Conservation (phyloP, 2,888 invertebrate species). For the Biston stratarius region DNA sequence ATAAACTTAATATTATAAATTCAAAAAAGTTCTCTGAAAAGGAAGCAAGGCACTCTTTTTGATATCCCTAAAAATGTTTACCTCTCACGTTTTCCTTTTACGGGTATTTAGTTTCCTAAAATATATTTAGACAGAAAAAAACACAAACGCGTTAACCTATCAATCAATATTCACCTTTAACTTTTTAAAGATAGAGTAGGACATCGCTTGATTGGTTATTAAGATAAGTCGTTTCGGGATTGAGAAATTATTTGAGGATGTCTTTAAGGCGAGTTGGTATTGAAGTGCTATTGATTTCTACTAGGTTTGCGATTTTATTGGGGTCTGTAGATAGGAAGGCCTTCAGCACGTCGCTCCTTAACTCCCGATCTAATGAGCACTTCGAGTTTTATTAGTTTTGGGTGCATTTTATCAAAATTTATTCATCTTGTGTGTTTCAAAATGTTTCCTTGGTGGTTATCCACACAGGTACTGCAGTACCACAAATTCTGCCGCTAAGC, state of each 20-base stretch:
- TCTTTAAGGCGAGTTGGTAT: slow-evolving; percentile 18
- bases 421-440: neutral
- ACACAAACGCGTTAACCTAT: neutral
- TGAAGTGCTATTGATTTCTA: slow-evolving; percentile 44
- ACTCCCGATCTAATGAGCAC: slow-evolving; percentile 28
- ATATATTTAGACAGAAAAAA: slow-evolving; percentile 1
- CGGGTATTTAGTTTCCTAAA: slow-evolving; percentile 35
- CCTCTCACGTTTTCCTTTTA: slow-evolving; percentile 33
- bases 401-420: neutral
- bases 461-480: no score
- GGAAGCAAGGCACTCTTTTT: slow-evolving; percentile 3
- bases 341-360: slow-evolving; percentile 38
- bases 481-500: no score
- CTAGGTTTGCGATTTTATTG: slow-evolving; percentile 43
- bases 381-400: slow-evolving; percentile 9
- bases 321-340: slow-evolving; percentile 33
- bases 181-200: neutral
- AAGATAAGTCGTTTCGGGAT: slow-evolving; percentile 3
- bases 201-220: slow-evolving; percentile 1
- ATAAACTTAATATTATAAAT: neutral
- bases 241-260: slow-evolving; percentile 29
- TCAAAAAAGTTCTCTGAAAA: neutral
- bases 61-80: slow-evolving; percentile 28
- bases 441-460: no score
- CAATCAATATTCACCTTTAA: slow-evolving; percentile 14